Evolutionary conservation across 1,140 invertebrate species (phyloP).

Genomic region (Plectus sambesii): DNA sequence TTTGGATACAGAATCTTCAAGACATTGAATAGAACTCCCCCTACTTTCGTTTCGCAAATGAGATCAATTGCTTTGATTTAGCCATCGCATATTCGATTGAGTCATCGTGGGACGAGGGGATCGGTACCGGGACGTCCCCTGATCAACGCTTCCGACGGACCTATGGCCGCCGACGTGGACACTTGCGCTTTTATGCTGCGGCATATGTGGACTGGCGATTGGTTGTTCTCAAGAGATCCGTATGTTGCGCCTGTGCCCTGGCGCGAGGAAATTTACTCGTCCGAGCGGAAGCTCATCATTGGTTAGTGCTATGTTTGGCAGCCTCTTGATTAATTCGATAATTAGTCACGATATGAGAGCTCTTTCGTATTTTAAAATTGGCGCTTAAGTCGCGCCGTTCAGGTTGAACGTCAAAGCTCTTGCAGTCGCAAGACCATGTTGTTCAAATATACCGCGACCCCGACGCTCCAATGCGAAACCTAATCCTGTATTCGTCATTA

Average conservation of each 20-base stretch:
- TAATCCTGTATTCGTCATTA: too few species aligned
- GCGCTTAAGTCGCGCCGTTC: too few species aligned
- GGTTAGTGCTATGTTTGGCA: constrained; percentile 44
- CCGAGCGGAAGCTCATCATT: constrained; percentile 32
- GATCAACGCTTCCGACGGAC: constrained; percentile 9
- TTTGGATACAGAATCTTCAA: too few species aligned
- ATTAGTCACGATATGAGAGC: too few species aligned
- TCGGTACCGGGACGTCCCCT: constrained; percentile 19
- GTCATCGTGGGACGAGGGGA: neutral
- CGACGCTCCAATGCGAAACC: too few species aligned
- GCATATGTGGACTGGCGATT: constrained; percentile 2
- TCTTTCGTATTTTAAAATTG: too few species aligned
- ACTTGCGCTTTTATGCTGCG: constrained; percentile 3
- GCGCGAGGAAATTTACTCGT: constrained; percentile 8
- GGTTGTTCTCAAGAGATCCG: constrained; percentile 11
- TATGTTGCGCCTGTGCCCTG: constrained; percentile 17
- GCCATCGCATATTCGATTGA: constrained; percentile 11
- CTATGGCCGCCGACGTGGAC: constrained; percentile 17
- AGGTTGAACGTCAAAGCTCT: too few species aligned
- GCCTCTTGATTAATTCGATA: too few species aligned
- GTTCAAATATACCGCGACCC: too few species aligned
- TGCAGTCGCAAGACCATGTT: too few species aligned
- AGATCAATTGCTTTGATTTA: constrained; percentile 12
- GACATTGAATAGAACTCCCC: too few species aligned
- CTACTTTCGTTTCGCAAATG: neutral